These are phyloP conservation scores for Platysternon megacephalum DNA, from an alignment of 2,113 vertebrate genomes.

Conservation along the genomic window DNA sequence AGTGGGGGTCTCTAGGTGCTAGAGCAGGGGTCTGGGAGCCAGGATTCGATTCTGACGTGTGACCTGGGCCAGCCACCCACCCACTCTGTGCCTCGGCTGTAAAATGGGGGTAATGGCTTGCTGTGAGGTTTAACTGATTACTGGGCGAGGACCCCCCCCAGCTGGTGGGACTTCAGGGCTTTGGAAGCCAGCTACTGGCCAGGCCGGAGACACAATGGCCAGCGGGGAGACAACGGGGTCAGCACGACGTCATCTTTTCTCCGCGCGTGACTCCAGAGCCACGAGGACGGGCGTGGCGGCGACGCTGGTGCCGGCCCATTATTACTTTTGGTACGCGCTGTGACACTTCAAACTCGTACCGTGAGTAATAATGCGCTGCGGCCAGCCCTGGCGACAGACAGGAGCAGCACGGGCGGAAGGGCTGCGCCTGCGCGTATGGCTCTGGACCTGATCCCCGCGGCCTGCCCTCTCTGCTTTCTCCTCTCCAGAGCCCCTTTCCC, in stretches of 20 bases:
- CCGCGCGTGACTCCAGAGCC: rapidly evolving
- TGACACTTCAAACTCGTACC: constrained; percentile 99
- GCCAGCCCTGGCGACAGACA: constrained; percentile 75
- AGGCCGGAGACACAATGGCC: neutral
- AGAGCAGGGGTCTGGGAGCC: neutral
- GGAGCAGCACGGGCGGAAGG: neutral
- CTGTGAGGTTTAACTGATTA: neutral
- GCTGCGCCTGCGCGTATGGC: rapidly evolving
- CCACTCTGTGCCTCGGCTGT: neutral
- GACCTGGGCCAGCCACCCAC: neutral
- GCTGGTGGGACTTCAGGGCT: neutral
- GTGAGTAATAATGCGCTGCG: constrained; percentile 99
- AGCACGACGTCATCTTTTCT: neutral
- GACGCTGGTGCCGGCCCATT: constrained; percentile 89
- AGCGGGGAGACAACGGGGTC: neutral
- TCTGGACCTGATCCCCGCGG: neutral
- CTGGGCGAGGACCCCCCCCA: neutral
- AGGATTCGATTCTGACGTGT: neutral
- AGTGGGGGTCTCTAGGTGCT: neutral
- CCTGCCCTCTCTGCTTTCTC: neutral
- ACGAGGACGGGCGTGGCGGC: neutral
- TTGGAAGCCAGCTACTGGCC: neutral
- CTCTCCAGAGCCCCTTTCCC: neutral
- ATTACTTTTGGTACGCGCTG: constrained; percentile 99
- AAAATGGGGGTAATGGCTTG: neutral